Percentiles rank a stretch among this genome's conserved stretches.
These are phyloP conservation scores for Microplitis mediator DNA, from an alignment of 1,140 invertebrate genomes.

Conservation along the genomic window DNA sequence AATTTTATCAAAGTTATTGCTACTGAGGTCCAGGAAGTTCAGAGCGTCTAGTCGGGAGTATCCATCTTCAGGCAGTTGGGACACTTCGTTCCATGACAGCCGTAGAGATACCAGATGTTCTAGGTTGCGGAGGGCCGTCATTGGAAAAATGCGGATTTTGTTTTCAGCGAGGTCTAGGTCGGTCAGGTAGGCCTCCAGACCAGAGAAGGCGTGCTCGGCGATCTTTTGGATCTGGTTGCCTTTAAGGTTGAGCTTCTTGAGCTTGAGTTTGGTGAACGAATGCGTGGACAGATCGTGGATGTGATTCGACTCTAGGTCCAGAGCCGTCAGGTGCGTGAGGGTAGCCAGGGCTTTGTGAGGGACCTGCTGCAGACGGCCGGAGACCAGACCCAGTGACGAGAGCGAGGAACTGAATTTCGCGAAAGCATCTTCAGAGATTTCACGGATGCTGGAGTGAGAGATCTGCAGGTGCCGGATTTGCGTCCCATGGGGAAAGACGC, in stretches of 20 bases:
- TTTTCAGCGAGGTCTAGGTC: conserved; percentile 88
- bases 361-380: conserved; percentile 78
- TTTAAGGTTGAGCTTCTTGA: conserved; percentile 84
- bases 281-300: conserved; percentile 84
- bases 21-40: conserved; percentile 81
- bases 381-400: conserved; percentile 80
- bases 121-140: conserved; percentile 76
- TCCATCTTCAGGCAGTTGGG: conserved; percentile 71
- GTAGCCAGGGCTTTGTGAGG: conserved; percentile 80
- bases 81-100: conserved; percentile 84
- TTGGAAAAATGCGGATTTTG: conserved; percentile 81
- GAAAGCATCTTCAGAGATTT: conserved; percentile 77
- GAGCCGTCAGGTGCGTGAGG: conserved; percentile 73
- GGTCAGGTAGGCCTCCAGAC: conserved; percentile 77
- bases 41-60: conserved; percentile 74
- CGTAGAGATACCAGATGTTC: conserved; percentile 74
- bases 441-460: conserved; percentile 79
- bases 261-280: conserved; percentile 81
- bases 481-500: conserved; percentile 73
- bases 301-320: conserved; percentile 86
- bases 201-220: conserved; percentile 83
- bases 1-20: conserved; percentile 81
- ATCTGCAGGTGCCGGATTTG: conserved; percentile 81
- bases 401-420: conserved; percentile 74
- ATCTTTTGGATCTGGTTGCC: conserved; percentile 79